Percentiles rank a stretch among this genome's conserved stretches.
phyloP scores from a whole-genome alignment of 2,797 vertebrate genomes.

The Lepus townsendii region DNA sequence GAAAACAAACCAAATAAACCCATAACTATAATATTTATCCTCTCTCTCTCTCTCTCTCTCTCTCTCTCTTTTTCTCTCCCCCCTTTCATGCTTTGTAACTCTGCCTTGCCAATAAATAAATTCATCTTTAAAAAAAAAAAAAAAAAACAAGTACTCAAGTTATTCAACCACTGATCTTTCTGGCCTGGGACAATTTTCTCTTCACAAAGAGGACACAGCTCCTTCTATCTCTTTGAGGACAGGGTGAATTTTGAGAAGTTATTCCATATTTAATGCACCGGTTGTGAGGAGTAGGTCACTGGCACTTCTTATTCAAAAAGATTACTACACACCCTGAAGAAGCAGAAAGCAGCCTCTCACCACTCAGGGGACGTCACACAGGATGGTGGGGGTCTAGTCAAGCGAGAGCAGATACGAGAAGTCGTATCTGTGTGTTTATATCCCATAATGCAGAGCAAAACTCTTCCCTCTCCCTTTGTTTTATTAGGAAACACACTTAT shows the following conservation, averaged over 20 bases:
- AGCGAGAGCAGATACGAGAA: background rate
- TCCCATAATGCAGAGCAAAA: conserved; percentile 6
- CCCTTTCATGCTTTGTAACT: no score
- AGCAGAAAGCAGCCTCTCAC: conserved; percentile 1
- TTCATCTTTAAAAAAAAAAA: background rate
- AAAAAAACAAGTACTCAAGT: background rate
- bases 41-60: background rate
- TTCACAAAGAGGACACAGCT: background rate
- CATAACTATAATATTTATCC: background rate
- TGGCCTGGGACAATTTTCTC: conserved; percentile 30
- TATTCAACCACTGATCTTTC: conserved; percentile 22
- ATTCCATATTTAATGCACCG: background rate
- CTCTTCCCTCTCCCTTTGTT: background rate
- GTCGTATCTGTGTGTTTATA: background rate
- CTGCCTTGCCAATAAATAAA: background rate
- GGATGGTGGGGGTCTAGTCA: background rate
- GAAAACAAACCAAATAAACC: conserved; percentile 21
- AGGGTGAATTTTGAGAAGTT: background rate
- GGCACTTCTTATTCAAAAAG: background rate
- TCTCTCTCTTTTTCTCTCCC: no score
- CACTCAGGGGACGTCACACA: background rate
- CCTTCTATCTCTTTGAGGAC: conserved; percentile 20
- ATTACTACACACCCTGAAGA: background rate
- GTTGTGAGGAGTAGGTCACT: background rate
- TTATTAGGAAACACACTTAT: background rate